Percentiles rank a stretch among this genome's conserved stretches.
Evolutionary conservation across 2,888 invertebrate genomes (phyloP).

Genomic region (Agrochola lota): DNA sequence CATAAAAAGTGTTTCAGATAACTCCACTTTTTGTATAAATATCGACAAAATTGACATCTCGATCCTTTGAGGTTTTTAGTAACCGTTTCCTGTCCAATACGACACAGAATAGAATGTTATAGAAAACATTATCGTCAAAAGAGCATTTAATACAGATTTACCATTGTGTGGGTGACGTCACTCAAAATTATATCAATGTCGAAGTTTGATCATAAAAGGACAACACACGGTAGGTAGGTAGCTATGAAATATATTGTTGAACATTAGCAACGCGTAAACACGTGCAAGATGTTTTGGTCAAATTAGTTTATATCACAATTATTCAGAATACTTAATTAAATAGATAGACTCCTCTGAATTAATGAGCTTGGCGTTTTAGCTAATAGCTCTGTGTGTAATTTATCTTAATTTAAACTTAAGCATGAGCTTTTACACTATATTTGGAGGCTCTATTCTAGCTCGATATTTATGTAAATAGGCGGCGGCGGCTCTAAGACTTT

Average conservation of each 20-base stretch:
- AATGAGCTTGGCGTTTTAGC: neutral
- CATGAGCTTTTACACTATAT: conserved; percentile 1
- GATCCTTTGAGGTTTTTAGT: conserved; percentile 78
- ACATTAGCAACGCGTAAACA: conserved; percentile 57
- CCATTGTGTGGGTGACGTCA: conserved; percentile 87
- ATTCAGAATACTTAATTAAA: neutral
- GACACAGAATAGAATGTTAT: conserved; percentile 74
- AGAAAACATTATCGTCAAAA: conserved; percentile 83
- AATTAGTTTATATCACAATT: neutral
- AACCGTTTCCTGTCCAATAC: conserved; percentile 81
- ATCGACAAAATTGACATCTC: conserved; percentile 67
- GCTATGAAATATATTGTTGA: conserved; percentile 61
- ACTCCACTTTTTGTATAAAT: conserved; percentile 54
- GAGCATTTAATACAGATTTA: conserved; percentile 87
- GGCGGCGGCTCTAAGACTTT: neutral
- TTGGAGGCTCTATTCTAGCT: neutral
- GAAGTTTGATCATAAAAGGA: conserved; percentile 72
- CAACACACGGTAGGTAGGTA: conserved; percentile 63
- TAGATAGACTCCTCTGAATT: neutral
- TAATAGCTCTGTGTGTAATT: conserved; percentile 1
- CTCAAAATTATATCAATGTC: conserved; percentile 82
- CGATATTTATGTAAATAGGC: conserved; percentile 4
- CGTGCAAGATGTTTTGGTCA: conserved; percentile 48
- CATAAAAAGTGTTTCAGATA: conserved; percentile 46
- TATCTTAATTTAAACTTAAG: conserved; percentile 16